Percentiles rank a stretch among this genome's conserved stretches.
These are phyloP conservation scores for Thunnus maccoyii DNA, from an alignment of 2,113 vertebrate species.

Conservation along the genomic window DNA sequence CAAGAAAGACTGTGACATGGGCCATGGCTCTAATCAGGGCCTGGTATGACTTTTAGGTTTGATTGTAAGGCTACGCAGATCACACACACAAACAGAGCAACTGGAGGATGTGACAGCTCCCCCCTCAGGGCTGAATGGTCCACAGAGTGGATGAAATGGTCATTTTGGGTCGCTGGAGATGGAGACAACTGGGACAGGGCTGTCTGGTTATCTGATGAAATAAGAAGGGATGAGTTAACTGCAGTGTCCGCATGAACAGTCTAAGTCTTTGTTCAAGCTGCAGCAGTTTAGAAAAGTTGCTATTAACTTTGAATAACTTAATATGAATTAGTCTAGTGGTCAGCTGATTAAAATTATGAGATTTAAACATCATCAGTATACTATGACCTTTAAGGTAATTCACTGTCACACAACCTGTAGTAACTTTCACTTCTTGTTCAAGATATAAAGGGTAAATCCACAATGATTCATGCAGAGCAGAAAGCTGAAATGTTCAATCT, in stretches of 20 bases:
- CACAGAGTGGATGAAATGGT: slow-evolving; percentile 31
- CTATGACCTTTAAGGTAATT: too few relatives aligned
- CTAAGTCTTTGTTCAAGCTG: background rate
- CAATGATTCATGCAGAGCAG: too few relatives aligned
- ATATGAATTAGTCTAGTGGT: too few relatives aligned
- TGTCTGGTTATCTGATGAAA: slow-evolving; percentile 22
- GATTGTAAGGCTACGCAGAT: slow-evolving; percentile 13
- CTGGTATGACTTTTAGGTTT: background rate
- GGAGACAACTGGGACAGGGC: background rate
- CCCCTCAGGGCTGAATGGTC: slow-evolving; percentile 36
- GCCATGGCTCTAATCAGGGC: background rate
- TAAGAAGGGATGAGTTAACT: slow-evolving; percentile 21
- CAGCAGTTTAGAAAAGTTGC: background rate
- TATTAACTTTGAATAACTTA: background rate
- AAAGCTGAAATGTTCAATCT: too few relatives aligned
- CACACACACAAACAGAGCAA: slow-evolving; percentile 8
- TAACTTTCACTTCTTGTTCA: too few relatives aligned
- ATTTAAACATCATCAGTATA: too few relatives aligned
- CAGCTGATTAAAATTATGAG: too few relatives aligned
- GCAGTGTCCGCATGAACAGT: background rate
- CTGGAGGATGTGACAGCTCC: slow-evolving; percentile 37
- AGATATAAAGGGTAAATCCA: too few relatives aligned
- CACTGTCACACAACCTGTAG: too few relatives aligned
- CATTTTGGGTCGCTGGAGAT: slow-evolving; percentile 24
- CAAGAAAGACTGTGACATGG: background rate